Conservation (phyloP, 2,888 invertebrate genomes). For the Crossocerus cetratus region DNA sequence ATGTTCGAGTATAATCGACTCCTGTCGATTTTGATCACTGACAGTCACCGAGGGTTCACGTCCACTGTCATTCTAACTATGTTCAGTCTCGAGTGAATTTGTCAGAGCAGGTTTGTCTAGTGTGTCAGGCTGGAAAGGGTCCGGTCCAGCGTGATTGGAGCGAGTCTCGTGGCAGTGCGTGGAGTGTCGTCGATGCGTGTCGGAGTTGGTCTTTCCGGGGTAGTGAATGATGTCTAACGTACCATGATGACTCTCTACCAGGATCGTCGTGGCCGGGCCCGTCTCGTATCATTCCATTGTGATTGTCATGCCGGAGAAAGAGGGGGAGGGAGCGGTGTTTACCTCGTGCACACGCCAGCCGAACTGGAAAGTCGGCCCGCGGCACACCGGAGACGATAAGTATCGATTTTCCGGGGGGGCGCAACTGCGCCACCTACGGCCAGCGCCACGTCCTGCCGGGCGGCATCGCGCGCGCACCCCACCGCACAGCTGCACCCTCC, state of each 20-base stretch:
- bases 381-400: constrained; percentile 70
- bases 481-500: constrained; percentile 32
- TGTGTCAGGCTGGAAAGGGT: too few species aligned
- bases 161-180: too few species aligned
- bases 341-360: constrained; percentile 74
- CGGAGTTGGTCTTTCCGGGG: too few species aligned
- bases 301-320: constrained; percentile 53
- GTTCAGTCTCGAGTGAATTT: too few species aligned
- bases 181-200: too few species aligned
- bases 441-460: constrained; percentile 37
- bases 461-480: constrained; percentile 35
- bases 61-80: not conserved
- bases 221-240: constrained; percentile 36
- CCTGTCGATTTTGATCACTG: not conserved
- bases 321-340: constrained; percentile 65
- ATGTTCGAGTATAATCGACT: not conserved
- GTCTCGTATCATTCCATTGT: constrained; percentile 69
- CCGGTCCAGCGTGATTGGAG: not conserved
- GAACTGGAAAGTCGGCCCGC: constrained; percentile 71
- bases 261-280: constrained; percentile 11
- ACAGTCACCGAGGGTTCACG: not conserved
- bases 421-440: constrained; percentile 70
- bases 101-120: too few species aligned
- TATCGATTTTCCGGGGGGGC: constrained; percentile 73
- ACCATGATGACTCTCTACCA: constrained; percentile 55